Evolutionary conservation across 2,797 vertebrate species (phyloP).

Genomic region (Threskiornis aethiopicus): DNA sequence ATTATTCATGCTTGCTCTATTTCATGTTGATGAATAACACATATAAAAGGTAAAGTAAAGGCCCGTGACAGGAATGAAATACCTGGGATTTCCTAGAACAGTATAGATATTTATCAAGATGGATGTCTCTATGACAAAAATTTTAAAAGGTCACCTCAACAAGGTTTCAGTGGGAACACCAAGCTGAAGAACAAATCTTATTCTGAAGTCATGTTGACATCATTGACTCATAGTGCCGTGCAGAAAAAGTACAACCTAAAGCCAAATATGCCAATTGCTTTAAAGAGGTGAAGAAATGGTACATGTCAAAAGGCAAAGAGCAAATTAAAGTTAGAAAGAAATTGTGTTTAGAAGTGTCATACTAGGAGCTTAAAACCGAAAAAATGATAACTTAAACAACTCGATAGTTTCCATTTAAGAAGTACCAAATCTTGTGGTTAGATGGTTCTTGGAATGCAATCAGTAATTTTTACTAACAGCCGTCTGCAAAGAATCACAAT

Average conservation of each 20-base stretch:
- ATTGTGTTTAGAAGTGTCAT: not conserved
- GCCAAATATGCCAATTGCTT: not conserved
- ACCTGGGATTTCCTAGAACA: not conserved
- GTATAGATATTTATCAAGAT: not conserved
- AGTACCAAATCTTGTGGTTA: not conserved
- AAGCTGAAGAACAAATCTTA: not conserved
- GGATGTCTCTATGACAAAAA: not conserved
- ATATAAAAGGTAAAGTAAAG: not conserved
- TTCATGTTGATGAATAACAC: not conserved
- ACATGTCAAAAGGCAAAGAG: not conserved
- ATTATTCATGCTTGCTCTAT: not conserved
- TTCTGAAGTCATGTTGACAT: not conserved
- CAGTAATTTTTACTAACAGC: not conserved
- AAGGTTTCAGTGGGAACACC: not conserved
- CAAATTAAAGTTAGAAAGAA: not conserved
- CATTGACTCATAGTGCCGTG: not conserved
- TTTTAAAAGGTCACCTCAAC: not conserved
- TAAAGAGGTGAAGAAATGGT: not conserved
- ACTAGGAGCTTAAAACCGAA: not conserved
- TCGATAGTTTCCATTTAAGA: not conserved
- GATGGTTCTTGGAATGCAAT: conserved; percentile 7
- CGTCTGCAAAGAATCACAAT: not conserved
- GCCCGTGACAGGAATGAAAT: not conserved
- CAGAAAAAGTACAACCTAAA: not conserved
- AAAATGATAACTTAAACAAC: not conserved